Base-by-base conservation (phyloP, 1,140 invertebrate genomes). In the Phthorimaea operculella region DNA sequence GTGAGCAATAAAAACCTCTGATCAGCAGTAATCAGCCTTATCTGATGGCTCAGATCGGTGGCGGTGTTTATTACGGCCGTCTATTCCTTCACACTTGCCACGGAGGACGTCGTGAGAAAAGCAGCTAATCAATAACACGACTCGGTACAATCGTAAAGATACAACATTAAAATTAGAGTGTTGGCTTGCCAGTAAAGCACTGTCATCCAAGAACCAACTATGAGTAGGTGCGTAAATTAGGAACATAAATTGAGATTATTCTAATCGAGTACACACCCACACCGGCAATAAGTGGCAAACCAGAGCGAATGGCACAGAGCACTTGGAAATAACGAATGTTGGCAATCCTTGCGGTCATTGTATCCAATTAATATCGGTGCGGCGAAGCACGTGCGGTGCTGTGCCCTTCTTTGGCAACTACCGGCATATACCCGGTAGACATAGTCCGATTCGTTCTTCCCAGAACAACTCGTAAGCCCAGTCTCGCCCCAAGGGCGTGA, bases 21-120 rank as follows among this genome's bases (percentile, higher is more conserved):
- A 72, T 75, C 63, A 66, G 33, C 39, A 16, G 53, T 70, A 74
- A 76, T 74, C 68, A 69, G 62, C 28, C 62, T 68, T 70, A 76
- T 73, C 66, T 68, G 33, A 56, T 58, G 16, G 15, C 44, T 47
- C 4, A 47, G 44, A 47, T 47, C 44, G 44, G 15, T 15, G 15
- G 44, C 2, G 16, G 44, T 16, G 44, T 47, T 47, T 47, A 47
- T 47, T 47, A 47, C 12, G 15, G 5, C 44, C 16, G 44, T 47
- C 15, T 8, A 15, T 47, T 47, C 11, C 11, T 47, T 47, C 44
- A 47, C 44, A 47, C 14, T 15, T 4, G 44, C 8, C 15, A 4
- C 44, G 8, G 44, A 16, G 15, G 14, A 47, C 44, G 14, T 48
- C 62, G 62, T 64, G 62, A 58, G 58, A 60, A 63, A 15, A 47